These are phyloP conservation scores for Andrena bicolor DNA, from an alignment of 2,888 invertebrate species.

Conservation along the genomic window DNA sequence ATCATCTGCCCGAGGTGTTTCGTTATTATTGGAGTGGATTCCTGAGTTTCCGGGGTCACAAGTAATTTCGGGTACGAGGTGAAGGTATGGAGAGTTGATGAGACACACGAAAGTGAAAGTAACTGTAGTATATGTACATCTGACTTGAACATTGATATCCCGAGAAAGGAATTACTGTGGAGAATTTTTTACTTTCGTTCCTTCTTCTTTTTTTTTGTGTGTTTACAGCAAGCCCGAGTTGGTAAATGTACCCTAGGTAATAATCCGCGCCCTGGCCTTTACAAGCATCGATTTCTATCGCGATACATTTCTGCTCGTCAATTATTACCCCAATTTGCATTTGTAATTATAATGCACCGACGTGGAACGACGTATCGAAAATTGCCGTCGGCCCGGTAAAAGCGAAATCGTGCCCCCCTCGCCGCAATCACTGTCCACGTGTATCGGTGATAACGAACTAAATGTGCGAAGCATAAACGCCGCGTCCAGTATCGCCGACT, in stretches of 20 bases:
- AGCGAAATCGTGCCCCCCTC: slow-evolving; percentile 33
- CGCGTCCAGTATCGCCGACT: neutral
- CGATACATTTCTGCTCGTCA: slow-evolving; percentile 31
- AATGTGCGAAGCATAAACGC: slow-evolving; percentile 46
- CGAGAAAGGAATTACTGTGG: too few relatives aligned
- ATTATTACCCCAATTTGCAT: slow-evolving; percentile 52
- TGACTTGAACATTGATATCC: too few relatives aligned
- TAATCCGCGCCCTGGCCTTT: neutral
- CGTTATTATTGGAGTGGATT: neutral
- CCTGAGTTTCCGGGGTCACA: neutral
- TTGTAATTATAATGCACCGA: slow-evolving; percentile 49
- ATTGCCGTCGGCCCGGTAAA: slow-evolving; percentile 34
- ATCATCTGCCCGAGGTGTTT: neutral
- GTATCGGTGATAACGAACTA: slow-evolving; percentile 51
- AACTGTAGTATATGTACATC: too few relatives aligned
- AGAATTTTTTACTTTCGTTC: too few relatives aligned
- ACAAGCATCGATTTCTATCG: slow-evolving; percentile 45
- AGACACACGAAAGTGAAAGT: too few relatives aligned
- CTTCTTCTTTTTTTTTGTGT: too few relatives aligned
- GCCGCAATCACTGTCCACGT: slow-evolving; percentile 47
- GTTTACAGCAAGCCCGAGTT: neutral
- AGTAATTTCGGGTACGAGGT: neutral
- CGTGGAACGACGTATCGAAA: slow-evolving; percentile 41
- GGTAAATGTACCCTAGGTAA: slow-evolving; percentile 24
- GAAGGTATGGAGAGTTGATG: neutral